Percentiles rank a stretch among this genome's conserved stretches.
phyloP scores from a whole-genome alignment of 2,797 vertebrate species.

The Acanthis flammea region DNA sequence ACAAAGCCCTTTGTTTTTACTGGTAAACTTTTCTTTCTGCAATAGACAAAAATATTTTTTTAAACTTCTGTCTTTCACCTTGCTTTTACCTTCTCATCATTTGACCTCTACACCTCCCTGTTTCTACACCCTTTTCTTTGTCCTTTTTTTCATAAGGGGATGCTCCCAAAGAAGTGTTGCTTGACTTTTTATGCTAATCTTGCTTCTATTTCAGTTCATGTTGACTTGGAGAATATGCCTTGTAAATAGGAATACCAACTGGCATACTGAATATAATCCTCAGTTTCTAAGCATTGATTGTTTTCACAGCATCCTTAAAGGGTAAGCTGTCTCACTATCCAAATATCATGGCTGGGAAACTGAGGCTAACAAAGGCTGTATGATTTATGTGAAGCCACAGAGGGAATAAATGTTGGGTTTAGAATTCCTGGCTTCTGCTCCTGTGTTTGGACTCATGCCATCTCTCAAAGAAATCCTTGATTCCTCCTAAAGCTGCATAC shows the following conservation, averaged over 20 bases:
- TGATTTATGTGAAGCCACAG: conserved; percentile 26
- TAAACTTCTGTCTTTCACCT: not conserved
- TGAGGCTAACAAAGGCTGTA: conserved; percentile 43
- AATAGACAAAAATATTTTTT: not conserved
- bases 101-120: not conserved
- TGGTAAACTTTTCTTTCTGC: not conserved
- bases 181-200: conserved; percentile 33
- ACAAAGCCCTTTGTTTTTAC: not conserved
- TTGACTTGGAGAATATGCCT: conserved; percentile 46
- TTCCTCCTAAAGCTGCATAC: not conserved
- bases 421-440: conserved; percentile 17
- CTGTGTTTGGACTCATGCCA: not conserved
- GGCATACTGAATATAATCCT: conserved; percentile 34
- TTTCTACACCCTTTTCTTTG: not conserved
- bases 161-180: not conserved
- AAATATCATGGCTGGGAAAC: conserved; percentile 53
- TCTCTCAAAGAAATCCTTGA: not conserved
- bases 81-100: not conserved
- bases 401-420: conserved; percentile 28
- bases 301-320: conserved; percentile 55
- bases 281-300: conserved; percentile 32
- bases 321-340: conserved; percentile 42
- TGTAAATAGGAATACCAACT: conserved; percentile 26
- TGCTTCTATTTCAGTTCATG: not conserved
- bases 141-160: not conserved